A percentile compares a stretch with the other conserved stretches of the same genome.
These are phyloP conservation scores for Talpa occidentalis DNA, from an alignment of 2,113 vertebrate species.

Conservation along the genomic window DNA sequence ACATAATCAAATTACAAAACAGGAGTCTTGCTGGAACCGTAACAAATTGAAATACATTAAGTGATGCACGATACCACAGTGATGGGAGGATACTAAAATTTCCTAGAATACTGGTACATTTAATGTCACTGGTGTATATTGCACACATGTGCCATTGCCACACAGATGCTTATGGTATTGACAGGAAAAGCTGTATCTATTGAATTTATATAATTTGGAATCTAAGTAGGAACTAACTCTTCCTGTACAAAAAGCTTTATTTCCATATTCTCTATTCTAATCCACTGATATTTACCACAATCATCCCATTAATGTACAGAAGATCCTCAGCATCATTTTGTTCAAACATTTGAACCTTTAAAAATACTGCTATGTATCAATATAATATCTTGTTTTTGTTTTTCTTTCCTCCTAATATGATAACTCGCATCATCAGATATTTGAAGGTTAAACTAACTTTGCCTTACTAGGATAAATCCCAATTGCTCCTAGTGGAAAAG, in stretches of 20 bases:
- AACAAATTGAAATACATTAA: constrained; percentile 2
- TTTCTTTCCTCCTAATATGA: not conserved
- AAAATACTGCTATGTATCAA: too few relatives aligned
- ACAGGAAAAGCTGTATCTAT: not conserved
- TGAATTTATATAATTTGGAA: not conserved
- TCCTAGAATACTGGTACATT: not conserved
- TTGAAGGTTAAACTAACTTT: not conserved
- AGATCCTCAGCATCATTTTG: too few relatives aligned
- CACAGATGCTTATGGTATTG: not conserved
- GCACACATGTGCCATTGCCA: not conserved
- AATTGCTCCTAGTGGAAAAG: not conserved
- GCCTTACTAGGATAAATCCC: not conserved
- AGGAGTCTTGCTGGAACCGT: not conserved
- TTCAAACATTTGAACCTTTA: too few relatives aligned
- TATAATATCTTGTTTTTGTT: not conserved
- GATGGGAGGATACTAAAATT: not conserved
- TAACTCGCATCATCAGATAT: not conserved
- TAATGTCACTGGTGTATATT: not conserved
- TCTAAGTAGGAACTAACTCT: not conserved
- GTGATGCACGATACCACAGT: not conserved
- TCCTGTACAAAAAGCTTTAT: too few relatives aligned
- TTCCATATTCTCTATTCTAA: not conserved
- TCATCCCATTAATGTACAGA: not conserved
- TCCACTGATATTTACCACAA: not conserved
- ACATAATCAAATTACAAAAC: not conserved